phyloP scores from a whole-genome alignment of 2,888 invertebrate species.

The Oxycera nigricornis region DNA sequence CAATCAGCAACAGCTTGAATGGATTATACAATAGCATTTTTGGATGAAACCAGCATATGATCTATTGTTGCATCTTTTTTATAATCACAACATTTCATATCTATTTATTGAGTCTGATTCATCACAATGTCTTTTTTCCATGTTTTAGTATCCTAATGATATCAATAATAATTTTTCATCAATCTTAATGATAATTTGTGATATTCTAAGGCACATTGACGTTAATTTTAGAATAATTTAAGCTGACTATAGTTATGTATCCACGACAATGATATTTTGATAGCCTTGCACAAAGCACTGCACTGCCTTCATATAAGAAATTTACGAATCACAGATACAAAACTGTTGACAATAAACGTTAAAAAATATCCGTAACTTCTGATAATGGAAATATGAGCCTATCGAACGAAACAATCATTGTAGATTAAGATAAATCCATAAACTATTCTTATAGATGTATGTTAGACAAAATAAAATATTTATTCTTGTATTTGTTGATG shows the following conservation, averaged over 20 bases:
- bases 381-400: conserved; percentile 2
- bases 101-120: conserved; percentile 2
- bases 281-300: conserved; percentile 28
- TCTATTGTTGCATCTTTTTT: conserved; percentile 8
- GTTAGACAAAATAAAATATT: conserved; percentile 28
- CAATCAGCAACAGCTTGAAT: conserved; percentile 79
- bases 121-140: conserved; percentile 7
- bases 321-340: conserved; percentile 19
- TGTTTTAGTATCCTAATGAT: not conserved
- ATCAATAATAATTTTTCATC: not conserved
- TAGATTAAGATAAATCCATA: not conserved
- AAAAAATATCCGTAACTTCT: not conserved
- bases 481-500: conserved; percentile 29
- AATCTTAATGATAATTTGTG: conserved; percentile 9
- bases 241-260: not conserved
- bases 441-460: not conserved
- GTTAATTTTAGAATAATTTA: not conserved
- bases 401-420: conserved; percentile 25
- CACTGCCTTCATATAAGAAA: conserved; percentile 14
- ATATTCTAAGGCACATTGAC: not conserved
- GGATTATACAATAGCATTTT: conserved; percentile 80
- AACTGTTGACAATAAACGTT: conserved; percentile 27
- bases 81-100: not conserved
- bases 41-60: conserved; percentile 63
- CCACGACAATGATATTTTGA: not conserved